Conservation (phyloP, 2,888 invertebrate genomes). For the Diarsia brunnea region DNA sequence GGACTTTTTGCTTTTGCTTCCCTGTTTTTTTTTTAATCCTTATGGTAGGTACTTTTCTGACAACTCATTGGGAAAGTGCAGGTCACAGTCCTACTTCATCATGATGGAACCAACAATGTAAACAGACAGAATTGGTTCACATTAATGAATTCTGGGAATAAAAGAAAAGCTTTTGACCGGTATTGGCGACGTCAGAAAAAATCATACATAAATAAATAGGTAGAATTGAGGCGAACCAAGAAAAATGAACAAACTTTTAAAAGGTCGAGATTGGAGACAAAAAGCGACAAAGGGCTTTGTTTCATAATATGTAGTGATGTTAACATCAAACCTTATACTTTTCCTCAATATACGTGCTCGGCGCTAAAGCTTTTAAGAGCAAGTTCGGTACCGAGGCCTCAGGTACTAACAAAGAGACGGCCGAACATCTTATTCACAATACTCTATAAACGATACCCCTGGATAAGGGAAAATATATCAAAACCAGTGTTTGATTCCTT, state of each 20-base stretch:
- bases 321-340: constrained; percentile 53
- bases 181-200: neutral
- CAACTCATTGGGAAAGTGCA: neutral
- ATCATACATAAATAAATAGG: constrained; percentile 28
- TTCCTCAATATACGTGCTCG: constrained; percentile 40
- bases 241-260: constrained; percentile 21
- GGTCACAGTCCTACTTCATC: neutral
- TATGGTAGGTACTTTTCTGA: neutral
- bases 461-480: constrained; percentile 64
- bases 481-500: constrained; percentile 66
- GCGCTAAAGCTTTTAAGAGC: constrained; percentile 61
- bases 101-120: neutral
- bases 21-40: neutral
- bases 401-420: constrained; percentile 68
- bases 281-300: constrained; percentile 43
- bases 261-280: constrained; percentile 28
- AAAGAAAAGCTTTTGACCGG: neutral
- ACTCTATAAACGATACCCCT: constrained; percentile 71
- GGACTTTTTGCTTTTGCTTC: neutral
- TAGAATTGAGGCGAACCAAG: constrained; percentile 10
- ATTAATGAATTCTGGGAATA: neutral
- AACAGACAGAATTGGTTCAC: neutral
- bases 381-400: constrained; percentile 66
- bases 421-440: constrained; percentile 70
- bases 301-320: constrained; percentile 48